phyloP scores from a whole-genome alignment of 2,113 vertebrate genomes.

The Micronisus gabar region DNA sequence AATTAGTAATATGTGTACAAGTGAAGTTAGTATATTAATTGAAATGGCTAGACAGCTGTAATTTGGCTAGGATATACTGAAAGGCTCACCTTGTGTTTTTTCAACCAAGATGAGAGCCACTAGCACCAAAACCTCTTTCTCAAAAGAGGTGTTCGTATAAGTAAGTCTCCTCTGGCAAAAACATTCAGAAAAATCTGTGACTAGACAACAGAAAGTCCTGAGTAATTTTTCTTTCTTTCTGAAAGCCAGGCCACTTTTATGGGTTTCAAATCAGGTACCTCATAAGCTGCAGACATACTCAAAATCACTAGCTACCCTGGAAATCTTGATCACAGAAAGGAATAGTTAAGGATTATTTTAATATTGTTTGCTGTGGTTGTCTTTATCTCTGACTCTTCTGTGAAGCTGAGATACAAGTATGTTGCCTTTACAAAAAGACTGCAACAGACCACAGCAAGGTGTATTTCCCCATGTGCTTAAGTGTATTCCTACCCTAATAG shows the following conservation, averaged over 20 bases:
- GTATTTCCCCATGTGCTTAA: background rate
- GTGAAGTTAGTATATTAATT: background rate
- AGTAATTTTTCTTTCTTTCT: background rate
- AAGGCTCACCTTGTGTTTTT: background rate
- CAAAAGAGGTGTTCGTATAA: background rate
- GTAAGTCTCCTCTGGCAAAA: background rate
- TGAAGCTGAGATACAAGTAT: background rate
- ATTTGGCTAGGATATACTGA: background rate
- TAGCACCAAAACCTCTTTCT: background rate
- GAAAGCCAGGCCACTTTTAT: background rate
- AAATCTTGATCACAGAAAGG: background rate
- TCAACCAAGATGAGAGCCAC: background rate
- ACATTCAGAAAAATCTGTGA: background rate
- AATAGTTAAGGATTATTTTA: background rate
- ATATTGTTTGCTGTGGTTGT: background rate
- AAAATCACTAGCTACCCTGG: background rate
- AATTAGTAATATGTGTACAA: background rate
- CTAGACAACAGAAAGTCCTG: background rate
- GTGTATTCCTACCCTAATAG: background rate
- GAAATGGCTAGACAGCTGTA: background rate
- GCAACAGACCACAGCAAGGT: background rate
- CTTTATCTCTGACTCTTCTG: background rate
- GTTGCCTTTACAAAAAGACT: background rate
- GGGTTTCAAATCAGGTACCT: background rate
- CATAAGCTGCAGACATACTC: background rate